These are phyloP conservation scores for Myathropa florea DNA, from an alignment of 2,888 invertebrate genomes.

Conservation along the genomic window DNA sequence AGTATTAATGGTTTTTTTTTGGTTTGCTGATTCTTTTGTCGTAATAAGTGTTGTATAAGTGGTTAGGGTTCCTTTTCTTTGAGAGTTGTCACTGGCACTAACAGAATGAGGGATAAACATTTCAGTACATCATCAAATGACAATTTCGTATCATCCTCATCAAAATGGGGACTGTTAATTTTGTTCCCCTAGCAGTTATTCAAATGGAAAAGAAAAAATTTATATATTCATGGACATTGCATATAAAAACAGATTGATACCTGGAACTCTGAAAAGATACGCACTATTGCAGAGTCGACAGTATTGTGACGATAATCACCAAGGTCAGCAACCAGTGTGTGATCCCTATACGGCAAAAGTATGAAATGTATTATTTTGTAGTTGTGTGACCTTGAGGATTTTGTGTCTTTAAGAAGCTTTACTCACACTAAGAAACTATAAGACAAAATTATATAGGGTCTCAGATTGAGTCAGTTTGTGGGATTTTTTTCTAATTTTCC, in stretches of 20 bases:
- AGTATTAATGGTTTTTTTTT: too few relatives aligned
- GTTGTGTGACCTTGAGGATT: background rate
- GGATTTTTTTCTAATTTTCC: background rate
- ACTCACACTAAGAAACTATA: background rate
- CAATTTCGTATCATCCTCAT: too few relatives aligned
- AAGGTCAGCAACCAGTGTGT: background rate
- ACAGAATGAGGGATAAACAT: too few relatives aligned
- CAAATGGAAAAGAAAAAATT: too few relatives aligned
- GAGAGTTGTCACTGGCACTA: too few relatives aligned
- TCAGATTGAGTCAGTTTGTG: background rate
- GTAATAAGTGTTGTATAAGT: too few relatives aligned
- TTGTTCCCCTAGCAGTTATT: too few relatives aligned
- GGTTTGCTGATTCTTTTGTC: too few relatives aligned
- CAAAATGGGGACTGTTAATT: too few relatives aligned
- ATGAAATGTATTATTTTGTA: background rate
- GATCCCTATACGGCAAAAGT: background rate
- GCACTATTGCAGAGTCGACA: background rate
- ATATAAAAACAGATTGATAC: background rate
- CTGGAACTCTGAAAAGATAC: background rate
- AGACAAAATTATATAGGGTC: background rate
- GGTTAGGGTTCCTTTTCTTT: too few relatives aligned
- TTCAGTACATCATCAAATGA: too few relatives aligned
- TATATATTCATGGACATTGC: background rate
- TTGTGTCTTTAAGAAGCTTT: background rate
- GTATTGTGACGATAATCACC: background rate